These are phyloP conservation scores for Dryobotodes eremita DNA, from an alignment of 2,888 invertebrate genomes.

Conservation along the genomic window DNA sequence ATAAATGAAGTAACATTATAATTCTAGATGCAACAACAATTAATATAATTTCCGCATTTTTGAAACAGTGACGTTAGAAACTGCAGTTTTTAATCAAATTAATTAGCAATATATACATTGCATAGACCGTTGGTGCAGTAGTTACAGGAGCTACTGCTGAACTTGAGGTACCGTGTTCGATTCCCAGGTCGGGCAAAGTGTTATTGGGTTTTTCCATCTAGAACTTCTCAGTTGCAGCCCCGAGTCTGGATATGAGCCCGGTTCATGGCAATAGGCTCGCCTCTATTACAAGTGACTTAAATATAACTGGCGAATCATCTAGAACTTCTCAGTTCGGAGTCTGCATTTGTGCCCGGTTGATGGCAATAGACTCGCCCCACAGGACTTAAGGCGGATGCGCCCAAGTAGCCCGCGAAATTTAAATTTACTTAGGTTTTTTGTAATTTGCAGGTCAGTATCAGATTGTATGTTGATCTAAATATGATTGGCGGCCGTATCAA, in stretches of 20 bases:
- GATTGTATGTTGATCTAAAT: no score
- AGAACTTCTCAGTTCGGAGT: no score
- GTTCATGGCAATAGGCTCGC: background rate
- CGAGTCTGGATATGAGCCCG: background rate
- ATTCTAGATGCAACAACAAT: conserved; percentile 27
- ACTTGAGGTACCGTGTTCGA: no score
- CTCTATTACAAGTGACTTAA: background rate
- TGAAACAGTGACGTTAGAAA: background rate
- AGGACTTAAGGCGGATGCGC: no score
- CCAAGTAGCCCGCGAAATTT: no score
- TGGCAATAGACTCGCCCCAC: no score
- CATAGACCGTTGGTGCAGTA: background rate
- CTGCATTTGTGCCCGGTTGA: no score
- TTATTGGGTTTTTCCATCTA: background rate
- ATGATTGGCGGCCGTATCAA: no score
- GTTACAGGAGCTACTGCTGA: no score
- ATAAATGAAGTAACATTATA: conserved; percentile 27
- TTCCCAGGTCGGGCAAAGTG: background rate
- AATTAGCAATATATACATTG: background rate
- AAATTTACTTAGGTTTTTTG: no score
- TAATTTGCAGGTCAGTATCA: no score
- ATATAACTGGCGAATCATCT: background rate
- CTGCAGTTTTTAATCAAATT: background rate
- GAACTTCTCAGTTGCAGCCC: background rate
- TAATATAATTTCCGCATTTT: conserved; percentile 15